phyloP scores from a whole-genome alignment of 2,113 vertebrate species.

The Sakesphorus luctuosus region DNA sequence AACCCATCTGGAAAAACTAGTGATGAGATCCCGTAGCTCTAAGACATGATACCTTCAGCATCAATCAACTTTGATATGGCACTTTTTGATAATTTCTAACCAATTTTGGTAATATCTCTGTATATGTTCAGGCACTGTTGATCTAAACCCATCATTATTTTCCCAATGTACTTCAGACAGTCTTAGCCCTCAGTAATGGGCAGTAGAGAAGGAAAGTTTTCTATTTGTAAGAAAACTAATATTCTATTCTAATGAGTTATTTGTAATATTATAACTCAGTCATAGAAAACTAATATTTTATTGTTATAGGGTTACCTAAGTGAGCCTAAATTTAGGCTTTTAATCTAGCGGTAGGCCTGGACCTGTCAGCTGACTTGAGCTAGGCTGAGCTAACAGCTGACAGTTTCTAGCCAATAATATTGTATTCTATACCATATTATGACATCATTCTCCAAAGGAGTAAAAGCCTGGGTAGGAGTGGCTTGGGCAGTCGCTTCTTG shows the following conservation, averaged over 20 bases:
- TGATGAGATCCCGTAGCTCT: constrained; percentile 68
- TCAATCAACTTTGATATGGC: constrained; percentile 66
- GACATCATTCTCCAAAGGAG: too few relatives aligned
- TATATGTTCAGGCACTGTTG: neutral
- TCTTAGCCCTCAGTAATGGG: neutral
- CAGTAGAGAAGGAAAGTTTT: neutral
- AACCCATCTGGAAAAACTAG: constrained; percentile 77
- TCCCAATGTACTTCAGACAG: neutral
- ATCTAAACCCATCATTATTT: neutral
- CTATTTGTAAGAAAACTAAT: neutral
- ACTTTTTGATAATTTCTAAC: constrained; percentile 11
- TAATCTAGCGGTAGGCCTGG: too few relatives aligned
- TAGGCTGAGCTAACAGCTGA: too few relatives aligned
- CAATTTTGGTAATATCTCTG: neutral
- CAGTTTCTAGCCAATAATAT: too few relatives aligned
- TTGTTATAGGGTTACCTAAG: too few relatives aligned
- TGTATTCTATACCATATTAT: too few relatives aligned
- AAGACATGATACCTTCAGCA: constrained; percentile 61
- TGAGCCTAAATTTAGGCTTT: too few relatives aligned
- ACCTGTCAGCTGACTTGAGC: too few relatives aligned
- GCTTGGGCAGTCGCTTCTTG: too few relatives aligned
- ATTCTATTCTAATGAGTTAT: neutral
- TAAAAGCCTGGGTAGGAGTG: too few relatives aligned
- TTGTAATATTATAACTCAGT: neutral
- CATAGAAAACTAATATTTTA: neutral